Evolutionary conservation across 2,113 vertebrate species (phyloP).

Genomic region (Procapra przewalskii): DNA sequence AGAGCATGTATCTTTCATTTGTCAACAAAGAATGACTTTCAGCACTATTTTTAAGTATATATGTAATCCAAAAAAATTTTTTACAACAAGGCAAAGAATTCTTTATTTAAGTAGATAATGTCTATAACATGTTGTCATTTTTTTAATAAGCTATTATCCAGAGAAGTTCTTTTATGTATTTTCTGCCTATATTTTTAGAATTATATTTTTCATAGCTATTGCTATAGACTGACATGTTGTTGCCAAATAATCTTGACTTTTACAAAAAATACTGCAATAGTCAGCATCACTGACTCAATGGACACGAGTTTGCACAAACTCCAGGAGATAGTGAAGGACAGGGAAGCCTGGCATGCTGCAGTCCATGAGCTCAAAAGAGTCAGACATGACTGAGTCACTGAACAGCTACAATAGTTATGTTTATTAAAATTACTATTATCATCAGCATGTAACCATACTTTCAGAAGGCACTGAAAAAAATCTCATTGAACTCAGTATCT

Average conservation of each 20-base stretch:
- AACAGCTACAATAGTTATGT: constrained; percentile 67
- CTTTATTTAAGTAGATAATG: constrained; percentile 4
- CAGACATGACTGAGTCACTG: background rate
- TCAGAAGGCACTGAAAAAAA: background rate
- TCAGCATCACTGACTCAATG: constrained; percentile 10
- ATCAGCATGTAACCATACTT: constrained; percentile 70
- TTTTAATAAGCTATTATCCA: background rate
- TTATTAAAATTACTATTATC: constrained; percentile 78
- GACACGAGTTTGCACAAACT: background rate
- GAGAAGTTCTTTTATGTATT: background rate
- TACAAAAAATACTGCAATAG: constrained; percentile 71
- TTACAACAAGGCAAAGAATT: background rate
- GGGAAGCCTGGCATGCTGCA: background rate
- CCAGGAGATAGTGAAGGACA: background rate
- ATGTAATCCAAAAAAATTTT: background rate
- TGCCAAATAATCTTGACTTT: constrained; percentile 66
- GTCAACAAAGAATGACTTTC: background rate
- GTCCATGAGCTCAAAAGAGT: background rate
- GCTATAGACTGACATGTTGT: constrained; percentile 28
- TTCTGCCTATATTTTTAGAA: background rate
- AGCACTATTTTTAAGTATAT: background rate
- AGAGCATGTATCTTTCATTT: background rate
- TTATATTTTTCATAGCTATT: background rate
- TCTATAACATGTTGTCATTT: background rate
- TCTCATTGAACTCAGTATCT: constrained; percentile 73